Conservation (phyloP, 2,113 vertebrate genomes). For the Tragelaphus imberbis region DNA sequence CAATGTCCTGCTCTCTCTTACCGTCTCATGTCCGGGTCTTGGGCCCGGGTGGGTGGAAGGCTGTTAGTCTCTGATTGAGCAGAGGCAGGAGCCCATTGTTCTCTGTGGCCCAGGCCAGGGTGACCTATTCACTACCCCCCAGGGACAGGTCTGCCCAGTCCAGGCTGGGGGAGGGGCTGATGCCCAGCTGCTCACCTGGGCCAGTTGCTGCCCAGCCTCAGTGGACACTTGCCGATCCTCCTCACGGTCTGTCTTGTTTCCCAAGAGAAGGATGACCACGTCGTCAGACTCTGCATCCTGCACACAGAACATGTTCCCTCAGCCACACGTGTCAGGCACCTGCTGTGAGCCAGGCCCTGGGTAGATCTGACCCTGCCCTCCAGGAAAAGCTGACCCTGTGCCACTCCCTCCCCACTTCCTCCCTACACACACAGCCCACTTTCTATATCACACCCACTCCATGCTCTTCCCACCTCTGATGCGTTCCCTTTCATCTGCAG, state of each 20-base stretch:
- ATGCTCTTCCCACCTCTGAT: neutral
- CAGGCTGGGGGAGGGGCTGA: neutral
- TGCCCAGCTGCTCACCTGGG: constrained; percentile 79
- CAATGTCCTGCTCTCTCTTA: accelerated
- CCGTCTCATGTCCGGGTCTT: neutral
- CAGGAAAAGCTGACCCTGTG: neutral
- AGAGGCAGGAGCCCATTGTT: neutral
- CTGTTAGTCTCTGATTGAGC: neutral
- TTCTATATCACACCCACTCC: neutral
- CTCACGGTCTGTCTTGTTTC: constrained; percentile 89
- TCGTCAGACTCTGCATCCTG: constrained; percentile 84
- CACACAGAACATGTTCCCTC: neutral
- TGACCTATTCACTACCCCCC: no score
- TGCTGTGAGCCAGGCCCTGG: neutral
- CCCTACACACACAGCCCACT: neutral
- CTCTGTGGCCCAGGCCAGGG: neutral
- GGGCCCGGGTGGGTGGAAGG: neutral
- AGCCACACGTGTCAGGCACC: neutral
- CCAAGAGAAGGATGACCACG: constrained; percentile 85
- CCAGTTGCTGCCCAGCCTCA: constrained; percentile 82
- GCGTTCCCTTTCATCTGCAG: neutral
- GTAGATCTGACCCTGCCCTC: neutral
- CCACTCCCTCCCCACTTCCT: neutral
- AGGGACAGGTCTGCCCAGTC: neutral
- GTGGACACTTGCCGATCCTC: constrained; percentile 79